These are phyloP conservation scores for Drosophila leontia DNA, from an alignment of 1,140 invertebrate genomes.

Conservation along the genomic window DNA sequence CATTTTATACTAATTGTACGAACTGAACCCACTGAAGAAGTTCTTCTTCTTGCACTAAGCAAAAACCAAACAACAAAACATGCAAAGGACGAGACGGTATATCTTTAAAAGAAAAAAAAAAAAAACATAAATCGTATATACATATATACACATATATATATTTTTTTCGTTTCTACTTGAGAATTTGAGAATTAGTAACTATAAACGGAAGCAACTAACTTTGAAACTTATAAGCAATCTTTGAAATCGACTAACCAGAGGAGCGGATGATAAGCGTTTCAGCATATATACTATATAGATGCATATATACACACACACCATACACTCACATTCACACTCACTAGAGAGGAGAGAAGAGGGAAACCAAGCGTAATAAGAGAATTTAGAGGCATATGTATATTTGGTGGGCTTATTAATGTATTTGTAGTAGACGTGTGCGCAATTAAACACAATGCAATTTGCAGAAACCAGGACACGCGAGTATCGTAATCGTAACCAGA, in stretches of 20 bases:
- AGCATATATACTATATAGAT: slow-evolving; percentile 59
- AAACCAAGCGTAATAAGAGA: slow-evolving; percentile 44
- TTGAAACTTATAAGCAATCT: slow-evolving; percentile 82
- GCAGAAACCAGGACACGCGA: slow-evolving; percentile 30
- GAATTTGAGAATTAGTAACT: slow-evolving; percentile 55
- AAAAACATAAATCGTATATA: slow-evolving; percentile 34
- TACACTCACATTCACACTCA: slow-evolving; percentile 24
- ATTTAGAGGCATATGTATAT: slow-evolving; percentile 63
- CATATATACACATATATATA: slow-evolving; percentile 29
- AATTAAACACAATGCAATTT: slow-evolving; percentile 46
- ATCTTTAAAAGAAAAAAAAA: slow-evolving; percentile 22
- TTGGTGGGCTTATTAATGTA: slow-evolving; percentile 72
- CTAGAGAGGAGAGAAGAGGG: slow-evolving; percentile 10
- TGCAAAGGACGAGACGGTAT: slow-evolving; percentile 17
- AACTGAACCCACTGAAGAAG: slow-evolving; percentile 82
- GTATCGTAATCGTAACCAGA: slow-evolving; percentile 43
- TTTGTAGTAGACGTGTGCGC: slow-evolving; percentile 66
- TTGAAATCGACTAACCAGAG: slow-evolving; percentile 72
- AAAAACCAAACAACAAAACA: slow-evolving; percentile 46
- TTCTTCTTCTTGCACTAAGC: slow-evolving; percentile 79
- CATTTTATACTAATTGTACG: slow-evolving; percentile 79
- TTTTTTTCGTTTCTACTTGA: slow-evolving; percentile 61
- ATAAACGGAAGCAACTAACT: slow-evolving; percentile 72
- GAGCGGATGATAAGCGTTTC: slow-evolving; percentile 55
- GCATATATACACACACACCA: slow-evolving; percentile 37